These are phyloP conservation scores for Cepaea hortensis DNA, from an alignment of 2,888 invertebrate genomes.

Conservation along the genomic window DNA sequence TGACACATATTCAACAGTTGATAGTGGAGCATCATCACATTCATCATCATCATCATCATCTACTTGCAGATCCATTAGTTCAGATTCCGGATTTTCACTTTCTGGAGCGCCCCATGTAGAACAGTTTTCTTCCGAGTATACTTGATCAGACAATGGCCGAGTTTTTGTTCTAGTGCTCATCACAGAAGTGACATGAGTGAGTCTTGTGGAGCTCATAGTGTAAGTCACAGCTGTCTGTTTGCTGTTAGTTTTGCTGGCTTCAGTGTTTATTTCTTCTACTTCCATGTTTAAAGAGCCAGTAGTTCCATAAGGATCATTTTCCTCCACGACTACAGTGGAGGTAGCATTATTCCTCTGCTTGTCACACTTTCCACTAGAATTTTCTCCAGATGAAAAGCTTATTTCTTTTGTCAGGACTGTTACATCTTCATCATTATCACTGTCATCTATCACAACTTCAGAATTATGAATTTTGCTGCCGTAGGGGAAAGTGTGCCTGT, in stretches of 20 bases:
- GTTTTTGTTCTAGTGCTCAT: not conserved
- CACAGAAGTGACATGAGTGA: not conserved
- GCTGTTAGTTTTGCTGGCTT: not conserved
- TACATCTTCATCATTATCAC: conserved; percentile 28
- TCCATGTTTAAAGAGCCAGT: not conserved
- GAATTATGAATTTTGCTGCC: conserved; percentile 22
- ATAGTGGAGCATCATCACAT: not conserved
- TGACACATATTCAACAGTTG: not conserved
- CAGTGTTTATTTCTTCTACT: conserved; percentile 1
- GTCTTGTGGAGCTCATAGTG: not conserved
- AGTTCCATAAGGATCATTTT: not conserved
- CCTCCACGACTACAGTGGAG: not conserved
- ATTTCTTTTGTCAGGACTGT: too few species aligned
- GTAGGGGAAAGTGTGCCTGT: not conserved
- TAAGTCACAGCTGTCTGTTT: too few species aligned
- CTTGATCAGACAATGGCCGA: too few species aligned
- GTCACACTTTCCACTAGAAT: not conserved
- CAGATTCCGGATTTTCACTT: not conserved
- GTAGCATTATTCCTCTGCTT: not conserved
- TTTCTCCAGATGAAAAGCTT: not conserved
- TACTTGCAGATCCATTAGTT: conserved; percentile 2
- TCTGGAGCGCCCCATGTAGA: not conserved
- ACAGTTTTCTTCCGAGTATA: not conserved
- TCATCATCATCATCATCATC: not conserved
- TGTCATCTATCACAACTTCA: conserved; percentile 25